Percentiles rank a stretch among this genome's conserved stretches.
Conservation (phyloP, 2,888 invertebrate species). For the Eupithecia inturbata region DNA sequence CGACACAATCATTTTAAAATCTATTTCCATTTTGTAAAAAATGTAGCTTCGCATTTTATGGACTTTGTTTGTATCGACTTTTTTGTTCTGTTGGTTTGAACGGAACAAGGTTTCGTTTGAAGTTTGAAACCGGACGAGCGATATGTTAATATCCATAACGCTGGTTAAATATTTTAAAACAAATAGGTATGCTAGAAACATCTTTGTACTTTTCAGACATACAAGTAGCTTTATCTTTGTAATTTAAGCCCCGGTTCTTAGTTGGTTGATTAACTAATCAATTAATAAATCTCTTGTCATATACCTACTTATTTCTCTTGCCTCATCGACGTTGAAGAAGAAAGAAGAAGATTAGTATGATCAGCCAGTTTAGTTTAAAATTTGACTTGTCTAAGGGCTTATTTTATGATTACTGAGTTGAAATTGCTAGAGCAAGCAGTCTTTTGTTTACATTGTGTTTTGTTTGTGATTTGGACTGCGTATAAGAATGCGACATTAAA, state of each 20-base stretch:
- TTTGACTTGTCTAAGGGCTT: too few species aligned
- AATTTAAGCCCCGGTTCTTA: too few species aligned
- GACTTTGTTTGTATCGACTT: constrained; percentile 24
- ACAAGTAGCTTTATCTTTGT: too few species aligned
- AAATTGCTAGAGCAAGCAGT: not conserved
- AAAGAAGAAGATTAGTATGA: too few species aligned
- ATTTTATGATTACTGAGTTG: not conserved
- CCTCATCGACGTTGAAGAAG: not conserved
- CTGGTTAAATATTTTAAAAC: not conserved
- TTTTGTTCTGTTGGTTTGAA: constrained; percentile 25
- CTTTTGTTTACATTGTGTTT: not conserved
- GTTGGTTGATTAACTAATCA: too few species aligned
- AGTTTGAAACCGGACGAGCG: not conserved
- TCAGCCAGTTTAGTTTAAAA: too few species aligned
- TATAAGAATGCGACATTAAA: too few species aligned
- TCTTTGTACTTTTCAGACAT: not conserved
- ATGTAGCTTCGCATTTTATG: constrained; percentile 40
- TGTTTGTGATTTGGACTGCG: not conserved
- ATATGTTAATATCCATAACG: constrained; percentile 1
- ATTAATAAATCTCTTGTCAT: too few species aligned
- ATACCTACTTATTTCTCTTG: too few species aligned
- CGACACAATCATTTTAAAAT: constrained; percentile 41
- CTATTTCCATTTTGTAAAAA: constrained; percentile 45
- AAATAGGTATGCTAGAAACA: not conserved
- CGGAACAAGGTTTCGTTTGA: not conserved